These are phyloP conservation scores for Acanthosepion lycidas DNA, from an alignment of 2,888 invertebrate genomes.

Conservation along the genomic window DNA sequence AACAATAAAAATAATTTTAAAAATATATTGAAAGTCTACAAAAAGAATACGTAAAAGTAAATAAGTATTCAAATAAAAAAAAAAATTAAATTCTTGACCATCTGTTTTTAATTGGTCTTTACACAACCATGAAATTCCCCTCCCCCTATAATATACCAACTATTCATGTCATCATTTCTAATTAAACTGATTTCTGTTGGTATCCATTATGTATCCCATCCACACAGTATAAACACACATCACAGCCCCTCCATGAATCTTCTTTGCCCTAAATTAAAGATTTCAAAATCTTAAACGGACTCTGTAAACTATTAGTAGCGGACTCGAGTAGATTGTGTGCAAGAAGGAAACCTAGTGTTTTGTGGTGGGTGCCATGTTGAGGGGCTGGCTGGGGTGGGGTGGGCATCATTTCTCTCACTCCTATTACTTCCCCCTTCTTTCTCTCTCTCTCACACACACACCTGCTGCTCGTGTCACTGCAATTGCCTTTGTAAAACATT, in stretches of 20 bases:
- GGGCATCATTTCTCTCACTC: neutral
- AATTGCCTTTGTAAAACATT: constrained; percentile 44
- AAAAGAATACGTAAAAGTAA: neutral
- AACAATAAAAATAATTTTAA: neutral
- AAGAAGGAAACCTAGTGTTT: constrained; percentile 33
- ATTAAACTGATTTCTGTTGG: neutral
- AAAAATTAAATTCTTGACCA: neutral
- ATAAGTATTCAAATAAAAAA: neutral
- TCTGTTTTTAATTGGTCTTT: neutral
- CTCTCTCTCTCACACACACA: constrained; percentile 16
- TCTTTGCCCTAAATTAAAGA: neutral
- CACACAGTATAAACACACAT: constrained; percentile 17
- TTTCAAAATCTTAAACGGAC: neutral
- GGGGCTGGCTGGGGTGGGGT: neutral
- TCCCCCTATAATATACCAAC: neutral
- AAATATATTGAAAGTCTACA: constrained; percentile 1
- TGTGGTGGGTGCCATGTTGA: constrained; percentile 12
- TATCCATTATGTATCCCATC: neutral
- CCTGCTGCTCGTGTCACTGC: constrained; percentile 38
- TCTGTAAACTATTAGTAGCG: constrained; percentile 33
- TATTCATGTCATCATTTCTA: neutral
- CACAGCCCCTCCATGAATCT: neutral
- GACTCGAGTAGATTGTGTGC: constrained; percentile 21
- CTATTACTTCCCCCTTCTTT: neutral
- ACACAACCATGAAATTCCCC: neutral